Evolutionary conservation across 2,797 vertebrate genomes (phyloP).

Genomic region (Epinephelus awoara): DNA sequence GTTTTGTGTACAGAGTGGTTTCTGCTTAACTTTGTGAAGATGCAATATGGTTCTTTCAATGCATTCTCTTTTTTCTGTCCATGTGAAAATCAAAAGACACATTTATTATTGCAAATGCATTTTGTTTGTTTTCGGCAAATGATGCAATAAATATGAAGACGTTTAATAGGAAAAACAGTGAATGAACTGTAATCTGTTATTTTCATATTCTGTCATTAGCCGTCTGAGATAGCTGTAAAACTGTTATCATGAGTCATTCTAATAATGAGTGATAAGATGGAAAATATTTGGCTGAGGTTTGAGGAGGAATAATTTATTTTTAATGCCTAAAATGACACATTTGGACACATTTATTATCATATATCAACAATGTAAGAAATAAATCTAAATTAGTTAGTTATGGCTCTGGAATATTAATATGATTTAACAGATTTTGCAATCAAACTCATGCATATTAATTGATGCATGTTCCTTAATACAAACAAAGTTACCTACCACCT

Average conservation of each 20-base stretch:
- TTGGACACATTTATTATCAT: background rate
- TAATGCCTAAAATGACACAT: background rate
- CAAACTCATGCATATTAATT: background rate
- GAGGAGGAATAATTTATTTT: background rate
- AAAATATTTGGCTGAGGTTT: background rate
- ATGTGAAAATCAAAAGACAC: background rate
- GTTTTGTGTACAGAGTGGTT: background rate
- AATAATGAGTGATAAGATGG: background rate
- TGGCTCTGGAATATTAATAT: background rate
- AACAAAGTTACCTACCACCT: background rate
- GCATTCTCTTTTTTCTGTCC: no score
- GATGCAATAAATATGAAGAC: background rate
- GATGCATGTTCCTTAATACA: background rate
- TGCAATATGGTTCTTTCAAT: background rate
- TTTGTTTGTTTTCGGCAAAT: constrained; percentile 9
- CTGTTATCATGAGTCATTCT: background rate
- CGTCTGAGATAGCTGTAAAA: background rate
- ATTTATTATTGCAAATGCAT: background rate
- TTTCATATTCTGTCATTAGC: background rate
- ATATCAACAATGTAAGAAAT: background rate
- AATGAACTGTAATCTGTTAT: background rate
- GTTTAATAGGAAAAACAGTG: background rate
- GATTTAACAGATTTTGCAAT: background rate
- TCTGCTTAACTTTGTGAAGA: background rate
- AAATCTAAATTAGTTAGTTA: background rate